A percentile compares a stretch with the other conserved stretches of the same genome.
Evolutionary conservation across 2,888 invertebrate genomes (phyloP).

Genomic region (Heterodera filipjevi): DNA sequence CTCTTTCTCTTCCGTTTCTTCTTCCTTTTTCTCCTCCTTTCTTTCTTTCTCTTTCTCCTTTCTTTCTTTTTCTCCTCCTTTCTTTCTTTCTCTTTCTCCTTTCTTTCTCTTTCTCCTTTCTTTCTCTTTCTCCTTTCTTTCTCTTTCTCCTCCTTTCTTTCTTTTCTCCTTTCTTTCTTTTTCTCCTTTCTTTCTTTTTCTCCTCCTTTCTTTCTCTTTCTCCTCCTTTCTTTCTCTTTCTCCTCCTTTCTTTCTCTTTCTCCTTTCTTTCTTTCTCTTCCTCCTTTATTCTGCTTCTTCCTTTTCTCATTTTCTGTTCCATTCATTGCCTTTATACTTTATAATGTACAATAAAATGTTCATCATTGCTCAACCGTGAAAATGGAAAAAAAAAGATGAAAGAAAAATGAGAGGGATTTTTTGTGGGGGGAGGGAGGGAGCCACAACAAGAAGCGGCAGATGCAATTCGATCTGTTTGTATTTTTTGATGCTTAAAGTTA

Average conservation of each 20-base stretch:
- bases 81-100: too few relatives aligned
- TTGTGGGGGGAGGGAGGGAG: too few relatives aligned
- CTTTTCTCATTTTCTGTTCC: too few relatives aligned
- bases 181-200: not conserved
- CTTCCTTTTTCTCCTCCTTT: too few relatives aligned
- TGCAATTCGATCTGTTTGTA: too few relatives aligned
- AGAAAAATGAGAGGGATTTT: not conserved
- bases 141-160: not conserved
- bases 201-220: not conserved
- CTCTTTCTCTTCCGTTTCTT: too few relatives aligned
- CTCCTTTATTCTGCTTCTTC: not conserved
- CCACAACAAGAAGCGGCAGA: too few relatives aligned
- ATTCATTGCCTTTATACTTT: not conserved
- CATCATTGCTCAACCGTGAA: not conserved
- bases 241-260: not conserved
- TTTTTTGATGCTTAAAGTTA: too few relatives aligned
- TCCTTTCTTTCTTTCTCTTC: not conserved
- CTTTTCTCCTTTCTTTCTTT: not conserved
- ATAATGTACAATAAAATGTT: too few relatives aligned
- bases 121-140: not conserved
- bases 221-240: not conserved
- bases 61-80: too few relatives aligned
- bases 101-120: too few relatives aligned
- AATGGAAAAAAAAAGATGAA: not conserved
- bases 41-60: too few relatives aligned